A percentile compares a stretch with the other conserved stretches of the same genome.
Evolutionary conservation across 2,113 vertebrate species (phyloP).

Genomic region (Indicator indicator): DNA sequence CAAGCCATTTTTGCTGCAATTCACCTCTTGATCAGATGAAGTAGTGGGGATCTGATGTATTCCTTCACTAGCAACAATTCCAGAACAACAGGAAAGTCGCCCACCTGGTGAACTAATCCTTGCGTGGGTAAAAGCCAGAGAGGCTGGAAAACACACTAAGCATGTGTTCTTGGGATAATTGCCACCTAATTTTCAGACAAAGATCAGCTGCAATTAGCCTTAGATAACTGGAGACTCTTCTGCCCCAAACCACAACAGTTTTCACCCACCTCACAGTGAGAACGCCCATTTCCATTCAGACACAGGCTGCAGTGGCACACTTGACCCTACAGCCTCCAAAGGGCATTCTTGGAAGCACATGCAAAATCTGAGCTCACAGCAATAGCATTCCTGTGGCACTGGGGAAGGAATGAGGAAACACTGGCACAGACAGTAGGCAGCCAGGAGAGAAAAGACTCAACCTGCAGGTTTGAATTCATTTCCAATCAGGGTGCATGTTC

Average conservation of each 20-base stretch:
- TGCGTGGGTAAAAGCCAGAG: constrained; percentile 6
- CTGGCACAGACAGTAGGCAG: neutral
- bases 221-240: neutral
- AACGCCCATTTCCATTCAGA: neutral
- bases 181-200: constrained; percentile 47
- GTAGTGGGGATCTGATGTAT: constrained; percentile 12
- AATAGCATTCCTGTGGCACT: constrained; percentile 15
- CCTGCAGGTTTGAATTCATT: constrained; percentile 12
- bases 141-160: constrained; percentile 49
- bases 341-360: neutral
- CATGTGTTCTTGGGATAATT: constrained; percentile 28
- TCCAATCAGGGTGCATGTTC: neutral
- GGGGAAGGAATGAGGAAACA: constrained; percentile 53
- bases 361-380: neutral
- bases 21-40: constrained; percentile 36
- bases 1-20: constrained; percentile 1
- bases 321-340: neutral
- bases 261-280: neutral
- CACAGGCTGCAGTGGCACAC: neutral
- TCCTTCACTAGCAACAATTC: constrained; percentile 32
- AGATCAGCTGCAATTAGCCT: constrained; percentile 28
- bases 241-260: neutral
- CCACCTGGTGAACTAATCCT: constrained; percentile 61
- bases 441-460: neutral
- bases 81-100: constrained; percentile 43